A percentile compares a stretch with the other conserved stretches of the same genome.
Evolutionary conservation across 2,888 invertebrate species (phyloP).

Genomic region (Ormyrus nitidulus): DNA sequence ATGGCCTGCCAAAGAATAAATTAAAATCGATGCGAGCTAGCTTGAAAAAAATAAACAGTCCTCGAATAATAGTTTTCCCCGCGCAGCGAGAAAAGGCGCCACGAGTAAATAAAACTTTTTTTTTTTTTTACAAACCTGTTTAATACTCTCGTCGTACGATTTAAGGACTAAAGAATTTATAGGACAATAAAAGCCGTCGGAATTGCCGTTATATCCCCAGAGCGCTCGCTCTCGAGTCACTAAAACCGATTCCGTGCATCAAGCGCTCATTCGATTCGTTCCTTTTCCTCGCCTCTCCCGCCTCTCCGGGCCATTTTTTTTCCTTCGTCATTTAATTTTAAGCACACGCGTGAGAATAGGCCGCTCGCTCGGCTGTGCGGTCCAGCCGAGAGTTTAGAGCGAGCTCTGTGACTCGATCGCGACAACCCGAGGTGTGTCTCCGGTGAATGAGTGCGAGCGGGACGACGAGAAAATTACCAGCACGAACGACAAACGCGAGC

Average conservation of each 20-base stretch:
- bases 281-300: not conserved
- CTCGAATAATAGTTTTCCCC: slow-evolving; percentile 42
- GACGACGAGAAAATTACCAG: slow-evolving; percentile 57
- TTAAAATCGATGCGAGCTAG: slow-evolving; percentile 13
- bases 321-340: slow-evolving; percentile 40
- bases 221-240: slow-evolving; percentile 29
- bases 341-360: slow-evolving; percentile 38
- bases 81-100: slow-evolving; percentile 12
- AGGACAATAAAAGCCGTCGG: slow-evolving; percentile 53
- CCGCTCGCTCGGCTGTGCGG: not conserved
- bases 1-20: slow-evolving; percentile 15
- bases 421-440: slow-evolving; percentile 68
- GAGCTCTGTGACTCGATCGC: slow-evolving; percentile 52
- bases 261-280: slow-evolving; percentile 20
- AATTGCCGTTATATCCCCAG: slow-evolving; percentile 51
- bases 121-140: slow-evolving; percentile 40
- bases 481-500: slow-evolving; percentile 57
- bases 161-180: slow-evolving; percentile 54
- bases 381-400: slow-evolving; percentile 37
- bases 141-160: slow-evolving; percentile 38
- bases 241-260: slow-evolving; percentile 48
- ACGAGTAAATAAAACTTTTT: slow-evolving; percentile 41
- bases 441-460: slow-evolving; percentile 58
- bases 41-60: slow-evolving; percentile 15
- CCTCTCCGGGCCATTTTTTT: slow-evolving; percentile 8